Evolutionary conservation across 92 coral and sea anemone species (phyloP).

Genomic region (Palythoa grandiflora): DNA sequence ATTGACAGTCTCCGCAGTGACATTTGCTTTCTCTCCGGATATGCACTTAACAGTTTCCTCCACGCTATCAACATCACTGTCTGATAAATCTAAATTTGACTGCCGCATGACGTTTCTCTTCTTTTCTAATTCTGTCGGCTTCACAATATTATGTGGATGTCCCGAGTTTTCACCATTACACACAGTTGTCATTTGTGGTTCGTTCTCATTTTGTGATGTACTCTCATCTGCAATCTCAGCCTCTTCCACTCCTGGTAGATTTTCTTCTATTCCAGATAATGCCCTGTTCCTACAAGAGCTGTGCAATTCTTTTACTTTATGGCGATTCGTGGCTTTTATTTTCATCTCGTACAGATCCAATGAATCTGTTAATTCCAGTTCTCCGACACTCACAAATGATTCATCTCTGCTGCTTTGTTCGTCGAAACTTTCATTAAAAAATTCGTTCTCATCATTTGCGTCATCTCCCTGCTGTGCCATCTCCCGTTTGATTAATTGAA

Average conservation of each 20-base stretch:
- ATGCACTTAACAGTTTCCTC: not conserved
- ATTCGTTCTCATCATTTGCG: constrained; percentile 32
- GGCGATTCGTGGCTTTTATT: constrained; percentile 78
- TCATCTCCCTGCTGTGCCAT: constrained; percentile 70
- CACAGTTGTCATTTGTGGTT: not conserved
- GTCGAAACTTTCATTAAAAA: constrained; percentile 31
- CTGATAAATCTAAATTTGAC: not conserved
- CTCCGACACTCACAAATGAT: constrained; percentile 89
- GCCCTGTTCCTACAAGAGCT: constrained; percentile 63
- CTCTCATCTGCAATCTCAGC: not conserved
- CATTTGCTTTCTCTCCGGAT: not conserved
- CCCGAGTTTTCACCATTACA: not conserved
- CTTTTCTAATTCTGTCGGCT: not conserved
- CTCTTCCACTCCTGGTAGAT: constrained; percentile 49
- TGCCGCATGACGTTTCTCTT: constrained; percentile 25
- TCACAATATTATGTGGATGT: not conserved
- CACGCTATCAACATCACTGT: not conserved
- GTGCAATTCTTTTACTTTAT: constrained; percentile 83
- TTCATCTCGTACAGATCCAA: constrained; percentile 82
- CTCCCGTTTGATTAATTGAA: constrained; percentile 75
- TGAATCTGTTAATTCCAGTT: constrained; percentile 87
- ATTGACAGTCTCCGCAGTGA: not conserved
- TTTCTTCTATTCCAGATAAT: constrained; percentile 82
- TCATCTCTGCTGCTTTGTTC: constrained; percentile 20
- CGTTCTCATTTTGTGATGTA: constrained; percentile 29